Conservation (phyloP, 2,797 vertebrate genomes). For the Takifugu rubripes region DNA sequence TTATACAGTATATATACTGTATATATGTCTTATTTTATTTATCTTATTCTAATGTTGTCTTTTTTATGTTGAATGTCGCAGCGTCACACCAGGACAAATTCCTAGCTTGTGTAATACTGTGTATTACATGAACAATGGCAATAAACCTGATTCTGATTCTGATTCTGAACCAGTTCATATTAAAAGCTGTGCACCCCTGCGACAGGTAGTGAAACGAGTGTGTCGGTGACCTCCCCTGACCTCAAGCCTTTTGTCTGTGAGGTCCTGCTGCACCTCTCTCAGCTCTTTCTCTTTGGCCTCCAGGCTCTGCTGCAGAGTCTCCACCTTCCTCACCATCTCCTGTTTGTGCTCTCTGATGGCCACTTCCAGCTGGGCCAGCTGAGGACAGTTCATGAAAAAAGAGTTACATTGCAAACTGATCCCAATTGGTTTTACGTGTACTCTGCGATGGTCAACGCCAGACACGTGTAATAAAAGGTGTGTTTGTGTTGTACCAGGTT, state of each 20-base stretch:
- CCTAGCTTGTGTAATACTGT: too few species aligned
- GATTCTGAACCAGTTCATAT: too few species aligned
- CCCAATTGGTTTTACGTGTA: neutral
- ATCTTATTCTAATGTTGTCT: too few species aligned
- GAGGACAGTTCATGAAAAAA: neutral
- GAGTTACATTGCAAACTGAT: neutral
- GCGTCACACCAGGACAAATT: too few species aligned
- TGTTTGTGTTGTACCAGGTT: constrained; percentile 78
- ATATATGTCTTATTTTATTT: too few species aligned
- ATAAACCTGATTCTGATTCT: too few species aligned
- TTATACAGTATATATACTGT: too few species aligned
- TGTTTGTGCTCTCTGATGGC: constrained; percentile 85
- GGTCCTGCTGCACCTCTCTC: constrained; percentile 60
- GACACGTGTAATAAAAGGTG: too few species aligned
- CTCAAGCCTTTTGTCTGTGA: constrained; percentile 77
- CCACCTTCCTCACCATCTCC: constrained; percentile 89
- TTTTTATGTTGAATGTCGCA: too few species aligned
- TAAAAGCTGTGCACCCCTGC: too few species aligned
- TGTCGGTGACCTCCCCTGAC: constrained; percentile 53
- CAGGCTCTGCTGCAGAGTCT: constrained; percentile 80
- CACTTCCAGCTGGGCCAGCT: constrained; percentile 90
- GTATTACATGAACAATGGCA: too few species aligned
- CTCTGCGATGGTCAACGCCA: neutral
- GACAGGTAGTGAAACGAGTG: too few species aligned
- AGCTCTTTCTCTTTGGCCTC: constrained; percentile 80